Evolutionary conservation across 1,140 invertebrate species (phyloP).

Genomic region (Drosophila ficusphila): DNA sequence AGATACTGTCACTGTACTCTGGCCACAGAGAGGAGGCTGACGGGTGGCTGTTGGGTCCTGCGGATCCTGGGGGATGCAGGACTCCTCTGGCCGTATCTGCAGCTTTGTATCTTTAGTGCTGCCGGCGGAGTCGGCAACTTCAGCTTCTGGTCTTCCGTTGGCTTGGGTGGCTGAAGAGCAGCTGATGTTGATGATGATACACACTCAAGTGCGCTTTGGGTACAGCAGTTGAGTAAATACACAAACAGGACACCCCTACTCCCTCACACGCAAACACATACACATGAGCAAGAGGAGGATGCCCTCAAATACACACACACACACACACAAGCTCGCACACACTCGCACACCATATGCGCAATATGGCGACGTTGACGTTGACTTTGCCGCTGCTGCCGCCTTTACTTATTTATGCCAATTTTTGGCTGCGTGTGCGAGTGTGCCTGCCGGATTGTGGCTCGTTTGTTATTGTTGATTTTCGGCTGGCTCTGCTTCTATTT

Average conservation of each 20-base stretch:
- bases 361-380: slow-evolving; percentile 59
- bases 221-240: slow-evolving; percentile 78
- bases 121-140: slow-evolving; percentile 52
- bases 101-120: slow-evolving; percentile 71
- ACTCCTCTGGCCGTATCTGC: slow-evolving; percentile 57
- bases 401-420: slow-evolving; percentile 82
- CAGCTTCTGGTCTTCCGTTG: slow-evolving; percentile 6
- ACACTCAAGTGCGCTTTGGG: slow-evolving; percentile 82
- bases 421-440: slow-evolving; percentile 34
- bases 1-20: slow-evolving; percentile 82
- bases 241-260: slow-evolving; percentile 20
- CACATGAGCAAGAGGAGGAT: slow-evolving; percentile 6
- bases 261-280: not conserved
- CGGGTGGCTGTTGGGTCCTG: too few relatives aligned
- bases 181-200: slow-evolving; percentile 83
- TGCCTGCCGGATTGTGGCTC: slow-evolving; percentile 32
- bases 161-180: slow-evolving; percentile 64
- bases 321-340: not conserved
- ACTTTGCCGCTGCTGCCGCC: slow-evolving; percentile 38
- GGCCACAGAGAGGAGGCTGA: slow-evolving; percentile 49
- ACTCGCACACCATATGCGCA: slow-evolving; percentile 57
- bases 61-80: slow-evolving; percentile 3
- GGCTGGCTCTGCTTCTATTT: slow-evolving; percentile 65
- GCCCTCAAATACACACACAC: slow-evolving; percentile 1
- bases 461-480: slow-evolving; percentile 62